phyloP scores from a whole-genome alignment of 2,888 invertebrate species.

The Daptonema setosum region DNA sequence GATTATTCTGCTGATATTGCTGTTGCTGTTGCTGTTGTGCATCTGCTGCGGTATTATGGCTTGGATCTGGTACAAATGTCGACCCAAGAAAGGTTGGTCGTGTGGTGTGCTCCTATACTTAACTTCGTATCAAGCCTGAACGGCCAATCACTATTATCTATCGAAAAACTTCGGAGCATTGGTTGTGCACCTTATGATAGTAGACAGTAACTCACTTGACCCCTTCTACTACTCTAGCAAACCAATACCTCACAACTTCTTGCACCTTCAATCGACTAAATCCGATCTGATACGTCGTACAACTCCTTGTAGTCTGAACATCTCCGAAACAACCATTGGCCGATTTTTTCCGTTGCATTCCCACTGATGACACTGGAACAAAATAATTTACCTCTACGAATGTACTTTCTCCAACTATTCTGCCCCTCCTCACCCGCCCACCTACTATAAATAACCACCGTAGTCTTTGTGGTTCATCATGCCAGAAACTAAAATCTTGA shows the following conservation, averaged over 20 bases:
- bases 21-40: neutral
- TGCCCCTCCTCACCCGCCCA: too few species aligned
- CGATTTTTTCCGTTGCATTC: too few species aligned
- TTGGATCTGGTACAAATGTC: conserved; percentile 1
- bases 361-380: too few species aligned
- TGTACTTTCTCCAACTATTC: too few species aligned
- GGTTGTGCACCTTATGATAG: neutral
- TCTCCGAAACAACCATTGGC: too few species aligned
- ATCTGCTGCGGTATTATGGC: neutral
- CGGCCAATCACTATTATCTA: neutral
- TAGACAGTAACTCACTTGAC: neutral
- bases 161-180: neutral
- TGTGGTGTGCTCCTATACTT: neutral
- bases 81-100: neutral
- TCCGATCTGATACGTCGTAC: too few species aligned
- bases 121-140: neutral
- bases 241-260: neutral
- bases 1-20: neutral
- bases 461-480: too few species aligned
- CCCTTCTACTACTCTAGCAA: neutral
- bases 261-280: too few species aligned
- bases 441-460: too few species aligned
- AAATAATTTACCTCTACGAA: too few species aligned
- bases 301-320: too few species aligned
- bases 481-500: too few species aligned